phyloP scores from a whole-genome alignment of 2,797 vertebrate species.

The Gadopsis marmoratus region DNA sequence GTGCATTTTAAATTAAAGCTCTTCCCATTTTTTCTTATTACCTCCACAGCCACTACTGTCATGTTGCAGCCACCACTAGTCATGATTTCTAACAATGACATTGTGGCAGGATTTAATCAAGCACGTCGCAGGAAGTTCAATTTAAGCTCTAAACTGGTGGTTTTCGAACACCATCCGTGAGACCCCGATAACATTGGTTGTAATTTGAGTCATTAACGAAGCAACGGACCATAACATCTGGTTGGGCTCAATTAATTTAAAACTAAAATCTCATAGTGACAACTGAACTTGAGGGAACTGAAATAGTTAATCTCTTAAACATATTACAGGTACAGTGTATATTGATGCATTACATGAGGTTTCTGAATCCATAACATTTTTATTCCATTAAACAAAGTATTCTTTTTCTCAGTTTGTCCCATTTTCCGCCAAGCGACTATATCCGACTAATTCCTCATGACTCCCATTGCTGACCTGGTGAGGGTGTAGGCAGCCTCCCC shows the following conservation, averaged over 20 bases:
- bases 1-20: conserved; percentile 5
- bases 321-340: accelerated
- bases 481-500: not conserved
- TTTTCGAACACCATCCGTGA: conserved; percentile 14
- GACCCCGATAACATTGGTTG: not conserved
- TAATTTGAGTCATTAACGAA: conserved; percentile 16
- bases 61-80: not conserved
- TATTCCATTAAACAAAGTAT: not conserved
- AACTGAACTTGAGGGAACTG: not conserved
- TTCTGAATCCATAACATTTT: not conserved
- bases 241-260: not conserved
- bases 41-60: not conserved
- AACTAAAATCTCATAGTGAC: not conserved
- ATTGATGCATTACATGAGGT: not conserved
- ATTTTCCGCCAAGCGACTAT: not conserved
- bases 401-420: not conserved
- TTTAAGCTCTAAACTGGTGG: not conserved
- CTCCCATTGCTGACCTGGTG: not conserved
- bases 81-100: conserved; percentile 5
- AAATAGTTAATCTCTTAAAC: not conserved
- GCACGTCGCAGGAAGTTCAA: not conserved
- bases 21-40: conserved; percentile 1
- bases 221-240: no score
- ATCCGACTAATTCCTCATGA: no score
- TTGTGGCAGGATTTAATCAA: not conserved